Conservation (phyloP, 2,888 invertebrate genomes). For the Sisyra nigra region DNA sequence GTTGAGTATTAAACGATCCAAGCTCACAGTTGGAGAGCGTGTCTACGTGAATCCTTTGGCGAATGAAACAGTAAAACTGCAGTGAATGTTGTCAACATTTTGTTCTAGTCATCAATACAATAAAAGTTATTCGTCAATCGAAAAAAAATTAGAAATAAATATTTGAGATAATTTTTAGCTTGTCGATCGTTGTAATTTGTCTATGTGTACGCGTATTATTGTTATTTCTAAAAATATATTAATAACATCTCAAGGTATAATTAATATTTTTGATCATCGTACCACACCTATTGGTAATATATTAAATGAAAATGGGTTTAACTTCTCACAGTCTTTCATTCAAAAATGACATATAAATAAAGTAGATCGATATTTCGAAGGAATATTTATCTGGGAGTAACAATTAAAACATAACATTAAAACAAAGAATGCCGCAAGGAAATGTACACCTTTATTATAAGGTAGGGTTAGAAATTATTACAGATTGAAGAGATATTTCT, state of each 20-base stretch:
- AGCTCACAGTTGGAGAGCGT: too few relatives aligned
- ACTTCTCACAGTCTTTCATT: conserved; percentile 2
- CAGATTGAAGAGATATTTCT: too few relatives aligned
- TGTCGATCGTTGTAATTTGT: not conserved
- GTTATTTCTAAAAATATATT: not conserved
- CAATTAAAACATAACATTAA: conserved; percentile 1
- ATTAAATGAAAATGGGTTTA: conserved; percentile 2
- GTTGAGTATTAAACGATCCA: too few relatives aligned
- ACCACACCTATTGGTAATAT: not conserved
- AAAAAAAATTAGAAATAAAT: not conserved
- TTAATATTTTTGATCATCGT: not conserved
- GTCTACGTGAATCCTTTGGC: too few relatives aligned
- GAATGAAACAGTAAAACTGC: too few relatives aligned
- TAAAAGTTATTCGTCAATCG: too few relatives aligned
- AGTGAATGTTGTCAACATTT: too few relatives aligned
- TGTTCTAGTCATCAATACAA: too few relatives aligned
- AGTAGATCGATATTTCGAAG: not conserved
- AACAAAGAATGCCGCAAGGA: too few relatives aligned
- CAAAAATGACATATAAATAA: conserved; percentile 3
- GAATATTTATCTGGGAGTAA: conserved; percentile 1
- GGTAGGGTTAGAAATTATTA: too few relatives aligned
- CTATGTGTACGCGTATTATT: not conserved
- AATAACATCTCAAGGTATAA: too few relatives aligned
- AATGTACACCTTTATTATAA: too few relatives aligned
- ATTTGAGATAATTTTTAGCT: not conserved